Conservation (phyloP, 2,797 vertebrate species). For the Capromys pilorides region DNA sequence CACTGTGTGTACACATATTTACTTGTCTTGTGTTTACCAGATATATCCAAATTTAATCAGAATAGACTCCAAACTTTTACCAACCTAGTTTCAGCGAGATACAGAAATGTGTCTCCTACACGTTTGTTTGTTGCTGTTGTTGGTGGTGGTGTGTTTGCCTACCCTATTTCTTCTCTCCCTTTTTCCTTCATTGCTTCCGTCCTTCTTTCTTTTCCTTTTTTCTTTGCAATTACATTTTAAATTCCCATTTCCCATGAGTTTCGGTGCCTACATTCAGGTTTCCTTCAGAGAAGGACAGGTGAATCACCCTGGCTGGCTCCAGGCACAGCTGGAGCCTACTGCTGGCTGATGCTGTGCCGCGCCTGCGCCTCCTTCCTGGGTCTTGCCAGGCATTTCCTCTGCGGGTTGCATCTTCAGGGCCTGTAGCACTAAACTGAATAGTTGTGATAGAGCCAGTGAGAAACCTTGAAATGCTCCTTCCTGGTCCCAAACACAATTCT, state of each 20-base stretch:
- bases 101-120: neutral
- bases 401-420: neutral
- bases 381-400: neutral
- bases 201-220: neutral
- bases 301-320: neutral
- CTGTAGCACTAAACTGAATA: neutral
- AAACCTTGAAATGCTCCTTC: neutral
- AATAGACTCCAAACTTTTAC: neutral
- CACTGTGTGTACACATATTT: neutral
- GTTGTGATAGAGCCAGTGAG: neutral
- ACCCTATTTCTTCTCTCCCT: neutral
- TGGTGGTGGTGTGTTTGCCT: neutral
- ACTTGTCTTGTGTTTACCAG: neutral
- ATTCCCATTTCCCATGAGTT: neutral
- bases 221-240: neutral
- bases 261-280: neutral
- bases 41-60: neutral
- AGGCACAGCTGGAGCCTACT: neutral
- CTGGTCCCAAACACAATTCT: neutral
- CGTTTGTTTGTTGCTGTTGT: neutral
- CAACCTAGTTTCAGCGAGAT: neutral
- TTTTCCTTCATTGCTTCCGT: neutral
- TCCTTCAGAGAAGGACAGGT: neutral
- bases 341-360: neutral
- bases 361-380: neutral